Conservation (phyloP, 2,797 vertebrate genomes). For the Ctenopoma multispine region DNA sequence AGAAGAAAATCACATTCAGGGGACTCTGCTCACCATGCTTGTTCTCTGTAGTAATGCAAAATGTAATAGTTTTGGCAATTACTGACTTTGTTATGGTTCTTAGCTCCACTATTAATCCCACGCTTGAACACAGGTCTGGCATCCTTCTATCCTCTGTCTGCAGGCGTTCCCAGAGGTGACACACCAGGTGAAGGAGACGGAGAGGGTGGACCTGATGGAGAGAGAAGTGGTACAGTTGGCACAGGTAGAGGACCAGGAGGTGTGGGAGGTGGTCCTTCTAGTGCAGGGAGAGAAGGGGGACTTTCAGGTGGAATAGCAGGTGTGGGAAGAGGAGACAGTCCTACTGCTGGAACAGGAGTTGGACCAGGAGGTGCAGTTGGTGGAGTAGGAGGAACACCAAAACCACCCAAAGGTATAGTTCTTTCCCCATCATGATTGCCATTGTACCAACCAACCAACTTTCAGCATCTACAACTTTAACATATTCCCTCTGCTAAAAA, state of each 20-base stretch:
- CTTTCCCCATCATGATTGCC: too few species aligned
- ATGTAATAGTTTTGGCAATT: neutral
- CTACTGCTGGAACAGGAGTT: constrained; percentile 52
- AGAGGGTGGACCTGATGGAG: constrained; percentile 71
- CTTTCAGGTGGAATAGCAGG: constrained; percentile 46
- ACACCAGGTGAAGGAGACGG: constrained; percentile 82
- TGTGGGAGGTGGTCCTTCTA: constrained; percentile 43
- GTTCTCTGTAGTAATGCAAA: neutral
- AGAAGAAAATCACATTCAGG: neutral
- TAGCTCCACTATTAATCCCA: neutral
- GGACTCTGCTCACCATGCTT: neutral
- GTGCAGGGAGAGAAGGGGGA: constrained; percentile 32
- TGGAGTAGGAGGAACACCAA: constrained; percentile 62
- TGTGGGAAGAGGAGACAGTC: constrained; percentile 51
- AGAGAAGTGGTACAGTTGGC: constrained; percentile 49
- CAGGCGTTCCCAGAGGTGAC: constrained; percentile 81
- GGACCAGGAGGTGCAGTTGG: constrained; percentile 38
- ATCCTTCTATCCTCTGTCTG: neutral
- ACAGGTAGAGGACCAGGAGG: constrained; percentile 44
- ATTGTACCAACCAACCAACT: too few species aligned
- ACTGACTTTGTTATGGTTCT: neutral
- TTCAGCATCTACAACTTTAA: constrained; percentile 1
- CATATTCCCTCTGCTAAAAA: neutral
- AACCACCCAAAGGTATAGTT: constrained; percentile 68
- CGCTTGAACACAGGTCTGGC: neutral